Conservation (phyloP, 2,113 vertebrate genomes). For the Salvator merianae region DNA sequence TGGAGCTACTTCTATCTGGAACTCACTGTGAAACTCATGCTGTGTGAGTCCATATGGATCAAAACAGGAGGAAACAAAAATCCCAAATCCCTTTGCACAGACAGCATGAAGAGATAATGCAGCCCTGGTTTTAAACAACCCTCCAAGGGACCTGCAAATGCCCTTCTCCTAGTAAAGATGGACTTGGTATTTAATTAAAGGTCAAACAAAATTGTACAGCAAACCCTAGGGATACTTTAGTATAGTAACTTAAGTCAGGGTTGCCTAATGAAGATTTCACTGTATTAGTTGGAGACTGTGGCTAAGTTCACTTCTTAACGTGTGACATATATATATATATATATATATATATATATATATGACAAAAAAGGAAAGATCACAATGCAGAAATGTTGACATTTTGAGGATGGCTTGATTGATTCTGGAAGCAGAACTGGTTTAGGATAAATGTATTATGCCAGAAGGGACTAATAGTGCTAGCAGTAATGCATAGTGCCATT, state of each 20-base stretch:
- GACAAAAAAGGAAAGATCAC: background rate
- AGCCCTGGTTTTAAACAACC: background rate
- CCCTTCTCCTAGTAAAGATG: conserved; percentile 25
- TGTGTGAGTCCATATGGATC: background rate
- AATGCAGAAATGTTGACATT: conserved; percentile 14
- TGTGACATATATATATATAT: conserved; percentile 20
- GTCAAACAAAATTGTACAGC: conserved; percentile 46
- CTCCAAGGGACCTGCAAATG: conserved; percentile 36
- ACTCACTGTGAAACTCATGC: background rate
- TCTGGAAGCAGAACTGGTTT: background rate
- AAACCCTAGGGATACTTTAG: conserved; percentile 47
- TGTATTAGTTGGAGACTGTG: conserved; percentile 1
- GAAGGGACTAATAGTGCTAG: background rate
- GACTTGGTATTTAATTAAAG: conserved; percentile 68
- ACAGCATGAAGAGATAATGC: background rate
- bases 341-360: background rate
- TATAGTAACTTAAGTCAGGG: conserved; percentile 44
- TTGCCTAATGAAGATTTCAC: conserved; percentile 38
- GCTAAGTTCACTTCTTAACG: background rate
- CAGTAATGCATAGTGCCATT: background rate
- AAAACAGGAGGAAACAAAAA: background rate
- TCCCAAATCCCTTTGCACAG: conserved; percentile 1
- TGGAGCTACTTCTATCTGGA: background rate
- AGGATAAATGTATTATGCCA: background rate
- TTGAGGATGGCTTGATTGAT: background rate